A percentile compares a stretch with the other conserved stretches of the same genome.
These are phyloP conservation scores for Dallia pectoralis DNA, from an alignment of 2,797 vertebrate species.

Conservation along the genomic window DNA sequence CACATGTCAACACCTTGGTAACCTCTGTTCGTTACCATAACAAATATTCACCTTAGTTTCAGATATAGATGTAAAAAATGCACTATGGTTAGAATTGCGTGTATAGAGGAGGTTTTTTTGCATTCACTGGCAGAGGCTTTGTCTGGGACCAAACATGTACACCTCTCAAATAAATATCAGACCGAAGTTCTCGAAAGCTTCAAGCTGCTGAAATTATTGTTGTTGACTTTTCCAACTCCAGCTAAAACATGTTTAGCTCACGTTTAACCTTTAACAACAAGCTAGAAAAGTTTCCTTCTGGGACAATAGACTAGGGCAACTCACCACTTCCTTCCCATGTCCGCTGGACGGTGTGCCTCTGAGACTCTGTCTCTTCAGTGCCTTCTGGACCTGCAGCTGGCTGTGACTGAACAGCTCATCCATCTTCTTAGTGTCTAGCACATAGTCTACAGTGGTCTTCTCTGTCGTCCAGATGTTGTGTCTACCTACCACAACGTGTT, in stretches of 20 bases:
- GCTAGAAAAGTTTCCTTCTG: not conserved
- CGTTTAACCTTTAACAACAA: not conserved
- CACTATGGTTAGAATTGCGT: not conserved
- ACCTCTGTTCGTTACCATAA: constrained; percentile 26
- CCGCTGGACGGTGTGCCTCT: constrained; percentile 40
- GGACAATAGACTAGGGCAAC: constrained; percentile 27
- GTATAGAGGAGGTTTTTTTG: not conserved
- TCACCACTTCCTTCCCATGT: constrained; percentile 59
- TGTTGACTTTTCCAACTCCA: not conserved
- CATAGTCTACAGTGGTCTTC: constrained; percentile 58
- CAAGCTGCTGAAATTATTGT: not conserved
- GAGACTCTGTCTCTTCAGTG: constrained; percentile 52
- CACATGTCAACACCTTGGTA: not conserved
- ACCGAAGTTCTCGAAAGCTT: not conserved
- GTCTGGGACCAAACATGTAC: not conserved
- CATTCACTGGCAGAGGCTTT: not conserved
- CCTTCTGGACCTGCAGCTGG: constrained; percentile 35
- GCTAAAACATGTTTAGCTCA: too few species aligned
- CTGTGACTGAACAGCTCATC: constrained; percentile 79
- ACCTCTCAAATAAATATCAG: not conserved
- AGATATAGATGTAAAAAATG: constrained; percentile 12
- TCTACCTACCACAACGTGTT: constrained; percentile 71
- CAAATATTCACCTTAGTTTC: constrained; percentile 1
- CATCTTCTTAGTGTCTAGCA: constrained; percentile 77
- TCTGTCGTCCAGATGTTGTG: constrained; percentile 79